Percentiles rank a stretch among this genome's conserved stretches.
phyloP scores from a whole-genome alignment of 2,113 vertebrate genomes.

The Zeus faber region DNA sequence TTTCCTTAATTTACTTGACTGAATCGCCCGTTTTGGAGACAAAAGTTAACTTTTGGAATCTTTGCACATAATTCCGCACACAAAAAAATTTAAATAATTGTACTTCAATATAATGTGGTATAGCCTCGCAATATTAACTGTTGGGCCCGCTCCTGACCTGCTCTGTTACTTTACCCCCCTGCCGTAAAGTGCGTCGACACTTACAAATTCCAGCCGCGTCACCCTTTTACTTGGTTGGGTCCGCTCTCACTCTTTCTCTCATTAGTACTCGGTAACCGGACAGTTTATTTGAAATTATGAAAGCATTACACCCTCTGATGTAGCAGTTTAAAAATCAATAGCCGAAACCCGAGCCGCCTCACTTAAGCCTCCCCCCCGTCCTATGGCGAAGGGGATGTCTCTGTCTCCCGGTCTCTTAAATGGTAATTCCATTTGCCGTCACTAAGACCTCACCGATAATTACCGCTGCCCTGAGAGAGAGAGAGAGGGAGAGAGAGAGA shows the following conservation, averaged over 20 bases:
- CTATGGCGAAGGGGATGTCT: conserved; percentile 75
- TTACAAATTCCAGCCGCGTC: conserved; percentile 52
- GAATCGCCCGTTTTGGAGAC: too few species aligned
- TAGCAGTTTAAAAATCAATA: conserved; percentile 84
- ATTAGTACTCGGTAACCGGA: conserved; percentile 79
- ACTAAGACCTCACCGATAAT: conserved; percentile 83
- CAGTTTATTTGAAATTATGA: conserved; percentile 85
- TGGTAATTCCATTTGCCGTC: conserved; percentile 84
- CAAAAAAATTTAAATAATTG: too few species aligned
- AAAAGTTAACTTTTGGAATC: too few species aligned
- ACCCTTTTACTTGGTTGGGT: conserved; percentile 40
- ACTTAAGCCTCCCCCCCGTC: conserved; percentile 76
- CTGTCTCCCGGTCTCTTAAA: conserved; percentile 79
- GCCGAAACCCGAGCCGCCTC: conserved; percentile 76
- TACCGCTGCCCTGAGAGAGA: conserved; percentile 77
- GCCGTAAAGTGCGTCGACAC: conserved; percentile 43
- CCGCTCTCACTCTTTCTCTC: conserved; percentile 65
- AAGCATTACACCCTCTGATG: conserved; percentile 83
- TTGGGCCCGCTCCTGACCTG: too few species aligned
- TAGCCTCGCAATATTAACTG: too few species aligned
- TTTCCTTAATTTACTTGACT: too few species aligned
- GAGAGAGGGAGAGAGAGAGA: conserved; percentile 50
- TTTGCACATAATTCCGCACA: too few species aligned
- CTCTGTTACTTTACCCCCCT: conserved; percentile 44
- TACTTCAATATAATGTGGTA: too few species aligned